A percentile compares a stretch with the other conserved stretches of the same genome.
These are phyloP conservation scores for Micromussa lordhowensis DNA, from an alignment of 92 coral and sea anemone genomes.

Conservation along the genomic window DNA sequence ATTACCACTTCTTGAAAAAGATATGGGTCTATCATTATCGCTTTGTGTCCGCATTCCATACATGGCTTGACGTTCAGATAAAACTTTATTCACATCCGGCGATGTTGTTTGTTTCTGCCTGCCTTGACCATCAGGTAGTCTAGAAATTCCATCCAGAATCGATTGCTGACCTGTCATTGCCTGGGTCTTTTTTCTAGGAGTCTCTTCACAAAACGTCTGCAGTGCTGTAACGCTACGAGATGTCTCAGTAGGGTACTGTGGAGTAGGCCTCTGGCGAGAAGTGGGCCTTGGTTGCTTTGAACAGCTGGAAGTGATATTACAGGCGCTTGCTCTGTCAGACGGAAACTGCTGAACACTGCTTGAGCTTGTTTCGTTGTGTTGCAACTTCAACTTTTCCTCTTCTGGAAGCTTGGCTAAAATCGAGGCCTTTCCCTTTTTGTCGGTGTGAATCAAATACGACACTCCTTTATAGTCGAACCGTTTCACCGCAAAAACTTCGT, in stretches of 20 bases:
- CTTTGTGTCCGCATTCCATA: background rate
- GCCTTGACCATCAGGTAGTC: background rate
- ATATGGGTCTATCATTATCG: background rate
- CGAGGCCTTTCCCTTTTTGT: constrained; percentile 27
- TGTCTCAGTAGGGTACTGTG: background rate
- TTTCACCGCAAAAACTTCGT: constrained; percentile 26
- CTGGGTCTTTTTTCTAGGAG: background rate
- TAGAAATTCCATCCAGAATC: background rate
- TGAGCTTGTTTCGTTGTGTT: too few species aligned
- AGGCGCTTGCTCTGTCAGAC: background rate
- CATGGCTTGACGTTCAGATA: background rate
- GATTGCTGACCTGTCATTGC: background rate
- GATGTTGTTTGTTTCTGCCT: background rate
- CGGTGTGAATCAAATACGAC: constrained; percentile 24
- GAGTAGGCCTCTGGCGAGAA: background rate
- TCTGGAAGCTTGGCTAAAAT: constrained; percentile 28
- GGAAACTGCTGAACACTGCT: background rate
- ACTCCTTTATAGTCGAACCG: constrained; percentile 25
- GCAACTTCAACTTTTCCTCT: too few species aligned
- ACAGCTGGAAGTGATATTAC: background rate
- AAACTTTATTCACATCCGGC: background rate
- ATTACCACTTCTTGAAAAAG: background rate
- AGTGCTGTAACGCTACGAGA: background rate
- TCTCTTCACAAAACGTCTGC: background rate
- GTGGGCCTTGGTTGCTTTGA: background rate